These are phyloP conservation scores for Eurytoma adleriae DNA, from an alignment of 2,888 invertebrate genomes.

Conservation along the genomic window DNA sequence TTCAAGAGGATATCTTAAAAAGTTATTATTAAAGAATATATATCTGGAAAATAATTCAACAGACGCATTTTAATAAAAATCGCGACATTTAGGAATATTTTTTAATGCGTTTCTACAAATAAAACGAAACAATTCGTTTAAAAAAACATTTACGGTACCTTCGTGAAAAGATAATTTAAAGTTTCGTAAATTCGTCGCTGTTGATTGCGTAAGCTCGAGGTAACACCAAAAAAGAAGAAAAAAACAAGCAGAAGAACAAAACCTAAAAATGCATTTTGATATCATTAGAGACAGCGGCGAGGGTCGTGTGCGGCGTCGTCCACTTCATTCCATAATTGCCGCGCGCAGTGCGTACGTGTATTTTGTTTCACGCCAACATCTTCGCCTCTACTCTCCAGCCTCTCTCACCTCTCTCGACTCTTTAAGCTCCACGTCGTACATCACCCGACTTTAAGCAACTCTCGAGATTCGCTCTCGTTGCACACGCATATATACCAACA, in stretches of 20 bases:
- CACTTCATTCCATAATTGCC: conserved; percentile 15
- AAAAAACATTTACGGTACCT: too few relatives aligned
- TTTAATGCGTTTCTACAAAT: too few relatives aligned
- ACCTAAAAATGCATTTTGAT: conserved; percentile 7
- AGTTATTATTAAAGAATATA: too few relatives aligned
- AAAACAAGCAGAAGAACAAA: not conserved
- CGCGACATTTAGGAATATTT: too few relatives aligned
- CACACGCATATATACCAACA: not conserved
- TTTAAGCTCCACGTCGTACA: conserved; percentile 53
- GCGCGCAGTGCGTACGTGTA: not conserved
- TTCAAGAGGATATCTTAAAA: too few relatives aligned
- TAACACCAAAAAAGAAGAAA: conserved; percentile 2
- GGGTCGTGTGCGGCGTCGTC: conserved; percentile 5
- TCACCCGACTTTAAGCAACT: conserved; percentile 8
- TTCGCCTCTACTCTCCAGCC: conserved; percentile 54
- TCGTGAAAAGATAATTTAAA: not conserved
- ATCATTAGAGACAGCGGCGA: conserved; percentile 19
- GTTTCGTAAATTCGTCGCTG: not conserved
- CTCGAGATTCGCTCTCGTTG: conserved; percentile 6
- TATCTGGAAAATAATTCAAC: too few relatives aligned
- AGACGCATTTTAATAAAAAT: too few relatives aligned
- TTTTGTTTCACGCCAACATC: conserved; percentile 19
- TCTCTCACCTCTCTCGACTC: conserved; percentile 46
- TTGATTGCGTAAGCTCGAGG: not conserved
- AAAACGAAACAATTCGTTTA: too few relatives aligned